Evolutionary conservation across 2,113 vertebrate species (phyloP).

Genomic region (Gavialis gangeticus): DNA sequence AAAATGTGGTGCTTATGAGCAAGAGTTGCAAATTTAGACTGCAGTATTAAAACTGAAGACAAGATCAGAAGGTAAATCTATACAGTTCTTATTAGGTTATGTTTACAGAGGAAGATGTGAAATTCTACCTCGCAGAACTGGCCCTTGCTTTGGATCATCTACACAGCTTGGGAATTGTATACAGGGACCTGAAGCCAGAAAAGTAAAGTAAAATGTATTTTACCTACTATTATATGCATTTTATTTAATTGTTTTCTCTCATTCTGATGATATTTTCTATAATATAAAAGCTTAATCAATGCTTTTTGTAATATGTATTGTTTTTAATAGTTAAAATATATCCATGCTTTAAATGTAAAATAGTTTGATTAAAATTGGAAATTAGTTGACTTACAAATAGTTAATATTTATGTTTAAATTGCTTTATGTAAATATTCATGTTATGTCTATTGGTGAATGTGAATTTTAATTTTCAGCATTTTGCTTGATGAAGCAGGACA

Average conservation of each 20-base stretch:
- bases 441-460: conserved; percentile 85
- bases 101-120: conserved; percentile 99
- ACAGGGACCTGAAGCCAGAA: conserved; percentile 99
- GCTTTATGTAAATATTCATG: conserved; percentile 62
- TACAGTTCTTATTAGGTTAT: conserved; percentile 99
- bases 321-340: background rate
- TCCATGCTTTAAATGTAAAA: background rate
- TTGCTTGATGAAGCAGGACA: conserved; percentile 99
- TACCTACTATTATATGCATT: conserved; percentile 62
- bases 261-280: background rate
- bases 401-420: conserved; percentile 27
- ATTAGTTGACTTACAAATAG: background rate
- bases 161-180: conserved; percentile 98
- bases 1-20: background rate
- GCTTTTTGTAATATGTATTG: background rate
- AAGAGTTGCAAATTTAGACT: conserved; percentile 17
- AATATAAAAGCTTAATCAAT: background rate
- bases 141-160: conserved; percentile 98
- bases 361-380: background rate
- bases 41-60: conserved; percentile 73
- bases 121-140: conserved; percentile 99
- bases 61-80: conserved; percentile 93
- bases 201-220: conserved; percentile 91
- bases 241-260: conserved; percentile 52
- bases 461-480: conserved; percentile 96